These are phyloP conservation scores for Macrotrachela quadricornifera DNA, from an alignment of 1,140 invertebrate species.

Conservation along the genomic window DNA sequence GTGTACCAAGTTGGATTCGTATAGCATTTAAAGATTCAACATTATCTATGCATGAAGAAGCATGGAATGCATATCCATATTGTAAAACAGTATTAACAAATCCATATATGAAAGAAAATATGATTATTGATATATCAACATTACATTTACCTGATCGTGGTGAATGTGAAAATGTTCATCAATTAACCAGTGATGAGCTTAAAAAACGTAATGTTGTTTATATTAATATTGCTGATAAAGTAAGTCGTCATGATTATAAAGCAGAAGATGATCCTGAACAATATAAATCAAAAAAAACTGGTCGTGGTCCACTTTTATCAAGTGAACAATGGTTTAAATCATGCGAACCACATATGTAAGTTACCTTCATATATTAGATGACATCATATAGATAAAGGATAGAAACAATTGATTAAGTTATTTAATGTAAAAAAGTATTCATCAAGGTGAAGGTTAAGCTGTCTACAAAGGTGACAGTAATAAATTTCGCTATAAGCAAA, in stretches of 20 bases:
- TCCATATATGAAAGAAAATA: slow-evolving; percentile 98
- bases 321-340: slow-evolving; percentile 13
- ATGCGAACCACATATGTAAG: slow-evolving; percentile 22
- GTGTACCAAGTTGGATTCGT: slow-evolving; percentile 48
- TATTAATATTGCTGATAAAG: slow-evolving; percentile 74
- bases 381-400: no score
- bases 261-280: slow-evolving; percentile 61
- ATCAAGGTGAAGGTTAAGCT: no score
- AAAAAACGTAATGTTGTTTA: slow-evolving; percentile 63
- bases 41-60: slow-evolving; percentile 90
- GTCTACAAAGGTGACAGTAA: no score
- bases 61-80: slow-evolving; percentile 99
- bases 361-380: no score
- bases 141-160: slow-evolving; percentile 64
- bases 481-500: no score
- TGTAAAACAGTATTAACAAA: slow-evolving; percentile 90
- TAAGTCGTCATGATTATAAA: slow-evolving; percentile 51
- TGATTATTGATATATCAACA: slow-evolving; percentile 83
- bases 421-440: no score
- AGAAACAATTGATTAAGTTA: no score
- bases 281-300: slow-evolving; percentile 77
- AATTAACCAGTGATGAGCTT: slow-evolving; percentile 47
- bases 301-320: slow-evolving; percentile 69
- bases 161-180: slow-evolving; percentile 17
- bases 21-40: slow-evolving; percentile 85